These are phyloP conservation scores for Percopsis omiscomaycus DNA, from an alignment of 2,797 vertebrate species.

Conservation along the genomic window DNA sequence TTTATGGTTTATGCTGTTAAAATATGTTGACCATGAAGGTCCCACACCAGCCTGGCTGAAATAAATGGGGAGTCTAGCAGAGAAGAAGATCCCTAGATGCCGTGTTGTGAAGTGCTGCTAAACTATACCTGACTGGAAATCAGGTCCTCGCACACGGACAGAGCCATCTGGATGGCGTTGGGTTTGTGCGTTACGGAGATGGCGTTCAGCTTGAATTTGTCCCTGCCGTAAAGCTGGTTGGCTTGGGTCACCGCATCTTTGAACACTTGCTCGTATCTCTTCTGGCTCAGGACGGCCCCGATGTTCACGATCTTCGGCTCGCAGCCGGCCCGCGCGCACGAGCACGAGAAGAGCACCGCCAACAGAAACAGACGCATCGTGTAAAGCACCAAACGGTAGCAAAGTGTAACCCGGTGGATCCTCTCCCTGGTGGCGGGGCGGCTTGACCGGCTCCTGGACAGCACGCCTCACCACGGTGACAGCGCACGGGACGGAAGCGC, in stretches of 20 bases:
- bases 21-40: too few species aligned
- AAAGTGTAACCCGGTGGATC: conserved; percentile 57
- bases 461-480: conserved; percentile 51
- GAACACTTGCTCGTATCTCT: conserved; percentile 94
- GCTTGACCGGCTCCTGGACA: conserved; percentile 53
- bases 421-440: conserved; percentile 62
- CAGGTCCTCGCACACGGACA: conserved; percentile 97
- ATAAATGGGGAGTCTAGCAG: background rate
- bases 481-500: conserved; percentile 31
- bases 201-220: conserved; percentile 94
- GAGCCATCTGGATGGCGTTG: conserved; percentile 98
- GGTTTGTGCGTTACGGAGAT: conserved; percentile 96
- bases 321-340: conserved; percentile 88
- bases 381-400: conserved; percentile 54
- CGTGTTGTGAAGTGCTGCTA: conserved; percentile 2
- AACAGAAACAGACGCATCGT: conserved; percentile 87
- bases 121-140: conserved; percentile 92
- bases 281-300: conserved; percentile 95
- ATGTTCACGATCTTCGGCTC: conserved; percentile 95
- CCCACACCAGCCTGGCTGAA: too few species aligned
- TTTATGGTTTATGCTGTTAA: too few species aligned
- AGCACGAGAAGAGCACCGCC: conserved; percentile 86
- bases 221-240: conserved; percentile 90
- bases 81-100: background rate
- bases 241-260: conserved; percentile 92